Evolutionary conservation across 92 coral and sea anemone species (phyloP), one percentile per base, ranked within the genome.

Genomic region (Palythoa heliodiscus): DNA sequence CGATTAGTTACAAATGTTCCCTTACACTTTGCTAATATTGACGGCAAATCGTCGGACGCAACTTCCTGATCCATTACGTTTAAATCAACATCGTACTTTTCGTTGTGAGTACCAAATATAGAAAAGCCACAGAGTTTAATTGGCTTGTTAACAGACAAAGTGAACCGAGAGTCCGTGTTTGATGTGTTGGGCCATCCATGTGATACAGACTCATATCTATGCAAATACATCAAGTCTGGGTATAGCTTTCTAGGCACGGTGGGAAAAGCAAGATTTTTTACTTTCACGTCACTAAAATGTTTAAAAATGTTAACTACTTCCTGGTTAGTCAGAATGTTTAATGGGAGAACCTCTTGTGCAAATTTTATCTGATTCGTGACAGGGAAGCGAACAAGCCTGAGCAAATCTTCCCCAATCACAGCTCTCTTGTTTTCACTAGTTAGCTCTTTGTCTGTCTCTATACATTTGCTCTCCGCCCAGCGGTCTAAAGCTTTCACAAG

Each of bases 91-190:
- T 9, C n/a, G 57, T 73, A 73, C 57, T 73, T 7, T 40, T 8
- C 25, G 5, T 47, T 12, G 17, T 73, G 54, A 20, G 77, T 73
- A 39, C 77, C 77, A 43, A 73, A 73, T 10, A 73, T 2, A 16
- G 77, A 43, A 38, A 73, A 73, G 57, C 77, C 77, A 73, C 57
- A 47, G 35, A 73, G 77, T 43, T 8, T 43, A 23, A 73, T 47
- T 0, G 77, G 77, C 23, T 17, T 43, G 29, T 73, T 14, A 43
- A 47, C 77, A 0, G 54, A 73, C 54, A 73, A 16, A 73, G 1
- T 11, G 40, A 73, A 38, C 1, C 10, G 3, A 20, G 5, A 2
- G 11, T 3, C 4, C 8, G 15, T 5, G 4, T 17, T 15, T 7
- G 5, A 12, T 22, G 24, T 40, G 77, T 73, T 73, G n/a, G 9